phyloP scores from a whole-genome alignment of 2,113 vertebrate species.

The Halichoerus grypus region DNA sequence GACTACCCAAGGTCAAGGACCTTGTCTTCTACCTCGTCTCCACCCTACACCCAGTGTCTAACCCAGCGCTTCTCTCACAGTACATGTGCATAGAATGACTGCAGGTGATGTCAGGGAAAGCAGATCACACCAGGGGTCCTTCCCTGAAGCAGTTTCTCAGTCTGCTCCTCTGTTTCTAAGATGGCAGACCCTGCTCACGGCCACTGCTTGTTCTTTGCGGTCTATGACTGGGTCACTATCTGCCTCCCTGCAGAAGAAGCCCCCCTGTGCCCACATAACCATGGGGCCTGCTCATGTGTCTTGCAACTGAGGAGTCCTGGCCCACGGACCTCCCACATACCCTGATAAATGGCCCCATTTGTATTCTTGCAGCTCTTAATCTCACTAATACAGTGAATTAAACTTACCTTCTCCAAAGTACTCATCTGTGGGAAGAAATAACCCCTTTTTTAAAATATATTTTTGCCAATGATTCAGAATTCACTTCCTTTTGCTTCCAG shows the following conservation, averaged over 20 bases:
- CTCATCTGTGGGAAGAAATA: constrained; percentile 55
- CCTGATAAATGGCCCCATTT: constrained; percentile 65
- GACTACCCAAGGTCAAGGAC: background rate
- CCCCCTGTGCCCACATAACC: background rate
- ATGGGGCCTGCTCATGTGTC: rapidly evolving
- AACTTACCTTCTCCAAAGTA: constrained; percentile 9
- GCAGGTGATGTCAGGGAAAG: no score
- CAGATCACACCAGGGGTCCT: rapidly evolving
- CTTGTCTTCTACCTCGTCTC: background rate
- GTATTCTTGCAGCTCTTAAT: constrained; percentile 73
- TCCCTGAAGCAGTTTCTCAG: background rate
- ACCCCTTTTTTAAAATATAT: constrained; percentile 57
- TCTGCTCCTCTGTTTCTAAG: background rate
- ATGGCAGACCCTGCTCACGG: rapidly evolving
- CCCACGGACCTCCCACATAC: background rate
- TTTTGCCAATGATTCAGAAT: constrained; percentile 42
- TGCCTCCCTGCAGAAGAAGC: background rate
- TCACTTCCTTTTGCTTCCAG: constrained; percentile 67
- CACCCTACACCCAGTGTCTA: background rate
- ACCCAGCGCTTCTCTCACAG: rapidly evolving
- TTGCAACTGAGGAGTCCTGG: background rate
- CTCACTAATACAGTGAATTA: constrained; percentile 67
- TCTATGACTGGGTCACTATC: background rate
- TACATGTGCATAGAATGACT: rapidly evolving
- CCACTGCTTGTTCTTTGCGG: rapidly evolving